Evolutionary conservation across 2,888 invertebrate species (phyloP).

Genomic region (Trimorus sp.): DNA sequence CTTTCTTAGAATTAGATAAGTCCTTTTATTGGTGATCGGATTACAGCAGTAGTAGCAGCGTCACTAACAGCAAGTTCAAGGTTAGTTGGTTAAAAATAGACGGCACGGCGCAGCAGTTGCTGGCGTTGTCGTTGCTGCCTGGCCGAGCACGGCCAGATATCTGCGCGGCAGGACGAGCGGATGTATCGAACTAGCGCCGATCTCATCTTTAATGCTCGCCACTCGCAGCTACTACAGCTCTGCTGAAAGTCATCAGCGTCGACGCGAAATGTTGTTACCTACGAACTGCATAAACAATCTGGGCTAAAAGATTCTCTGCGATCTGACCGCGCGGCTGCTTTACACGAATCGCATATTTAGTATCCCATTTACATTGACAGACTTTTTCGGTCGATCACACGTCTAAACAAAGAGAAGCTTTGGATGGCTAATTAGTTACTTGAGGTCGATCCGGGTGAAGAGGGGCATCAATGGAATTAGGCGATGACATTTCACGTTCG

Average conservation of each 20-base stretch:
- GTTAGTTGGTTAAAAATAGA: constrained; percentile 76
- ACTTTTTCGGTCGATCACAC: neutral
- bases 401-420: constrained; percentile 19
- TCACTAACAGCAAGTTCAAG: constrained; percentile 75
- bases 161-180: constrained; percentile 44
- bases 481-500: neutral
- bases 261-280: constrained; percentile 34
- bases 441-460: neutral
- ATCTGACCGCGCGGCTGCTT: constrained; percentile 31
- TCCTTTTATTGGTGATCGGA: constrained; percentile 77
- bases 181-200: constrained; percentile 53
- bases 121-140: constrained; percentile 54
- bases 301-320: constrained; percentile 21
- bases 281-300: constrained; percentile 52
- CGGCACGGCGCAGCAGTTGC: constrained; percentile 58
- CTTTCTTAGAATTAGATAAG: constrained; percentile 77
- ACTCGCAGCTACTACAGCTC: constrained; percentile 29
- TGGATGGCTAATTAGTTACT: constrained; percentile 23
- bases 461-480: neutral
- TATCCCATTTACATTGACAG: constrained; percentile 36
- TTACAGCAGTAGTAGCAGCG: constrained; percentile 71
- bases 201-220: constrained; percentile 59
- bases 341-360: constrained; percentile 51
- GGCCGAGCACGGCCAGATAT: constrained; percentile 45
- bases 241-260: constrained; percentile 53